These are phyloP conservation scores for Parnassius apollo DNA, from an alignment of 2,888 invertebrate species.

Conservation along the genomic window DNA sequence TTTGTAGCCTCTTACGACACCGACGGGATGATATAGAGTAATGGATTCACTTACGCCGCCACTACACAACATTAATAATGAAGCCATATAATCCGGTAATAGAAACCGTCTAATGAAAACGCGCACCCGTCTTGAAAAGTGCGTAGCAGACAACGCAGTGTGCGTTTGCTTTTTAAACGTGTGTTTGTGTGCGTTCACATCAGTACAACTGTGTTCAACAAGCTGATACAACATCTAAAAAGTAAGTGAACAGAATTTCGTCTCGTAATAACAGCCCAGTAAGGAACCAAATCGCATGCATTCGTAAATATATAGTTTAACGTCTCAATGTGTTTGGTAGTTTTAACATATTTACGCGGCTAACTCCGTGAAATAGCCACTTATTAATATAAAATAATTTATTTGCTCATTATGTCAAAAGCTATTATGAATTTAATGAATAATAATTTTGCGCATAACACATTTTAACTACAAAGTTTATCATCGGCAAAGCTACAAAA, in stretches of 20 bases:
- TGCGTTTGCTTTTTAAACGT: slow-evolving; percentile 34
- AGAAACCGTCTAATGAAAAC: slow-evolving; percentile 35
- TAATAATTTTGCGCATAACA: not conserved
- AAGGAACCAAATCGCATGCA: slow-evolving; percentile 20
- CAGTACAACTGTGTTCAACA: slow-evolving; percentile 27
- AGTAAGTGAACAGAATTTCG: slow-evolving; percentile 9
- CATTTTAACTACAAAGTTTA: no score
- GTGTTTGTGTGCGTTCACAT: slow-evolving; percentile 24
- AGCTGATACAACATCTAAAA: slow-evolving; percentile 25
- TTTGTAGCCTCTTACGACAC: no score
- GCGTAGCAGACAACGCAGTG: slow-evolving; percentile 37
- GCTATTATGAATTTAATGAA: no score
- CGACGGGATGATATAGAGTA: no score
- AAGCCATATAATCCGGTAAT: slow-evolving; percentile 21
- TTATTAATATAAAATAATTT: slow-evolving; percentile 21
- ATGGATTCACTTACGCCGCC: no score
- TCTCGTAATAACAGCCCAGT: not conserved
- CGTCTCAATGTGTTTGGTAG: slow-evolving; percentile 25
- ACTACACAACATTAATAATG: not conserved
- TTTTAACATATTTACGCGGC: slow-evolving; percentile 27
- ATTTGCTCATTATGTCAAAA: not conserved
- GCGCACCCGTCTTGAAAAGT: slow-evolving; percentile 39
- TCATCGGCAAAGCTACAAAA: no score
- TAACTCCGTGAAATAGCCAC: slow-evolving; percentile 17
- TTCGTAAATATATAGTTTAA: slow-evolving; percentile 15